These are phyloP conservation scores for Hexactinellida sp. DNA, from an alignment of 37 sponge, comb jelly and placozoan genomes.

Conservation along the genomic window DNA sequence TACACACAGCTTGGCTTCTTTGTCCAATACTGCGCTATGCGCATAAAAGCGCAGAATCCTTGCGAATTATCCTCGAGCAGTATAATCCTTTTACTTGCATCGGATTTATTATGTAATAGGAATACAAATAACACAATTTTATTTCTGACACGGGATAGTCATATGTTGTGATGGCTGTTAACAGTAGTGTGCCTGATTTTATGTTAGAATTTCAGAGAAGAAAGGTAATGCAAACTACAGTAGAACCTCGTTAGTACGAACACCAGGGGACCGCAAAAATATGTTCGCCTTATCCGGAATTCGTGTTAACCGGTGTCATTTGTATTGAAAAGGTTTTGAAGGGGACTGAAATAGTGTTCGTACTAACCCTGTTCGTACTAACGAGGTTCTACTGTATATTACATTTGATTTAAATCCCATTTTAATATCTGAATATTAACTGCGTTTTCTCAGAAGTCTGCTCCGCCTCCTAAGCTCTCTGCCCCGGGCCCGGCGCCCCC, in stretches of 20 bases:
- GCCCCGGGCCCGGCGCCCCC: neutral
- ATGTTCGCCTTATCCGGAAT: too few relatives aligned
- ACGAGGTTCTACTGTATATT: too few relatives aligned
- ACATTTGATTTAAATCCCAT: too few relatives aligned
- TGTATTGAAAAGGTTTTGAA: too few relatives aligned
- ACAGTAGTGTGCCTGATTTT: neutral
- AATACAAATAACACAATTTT: too few relatives aligned
- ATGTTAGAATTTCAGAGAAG: neutral
- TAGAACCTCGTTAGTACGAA: too few relatives aligned
- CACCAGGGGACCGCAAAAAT: too few relatives aligned
- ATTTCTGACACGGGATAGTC: neutral
- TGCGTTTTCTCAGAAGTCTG: neutral
- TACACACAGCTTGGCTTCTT: neutral
- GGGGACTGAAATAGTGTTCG: too few relatives aligned
- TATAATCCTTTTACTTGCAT: neutral
- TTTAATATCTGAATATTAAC: too few relatives aligned
- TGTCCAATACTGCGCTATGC: neutral
- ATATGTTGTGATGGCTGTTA: neutral
- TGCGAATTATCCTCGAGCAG: neutral
- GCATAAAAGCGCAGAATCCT: neutral
- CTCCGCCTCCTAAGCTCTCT: neutral
- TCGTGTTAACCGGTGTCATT: too few relatives aligned
- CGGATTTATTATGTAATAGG: neutral
- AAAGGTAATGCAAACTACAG: too few relatives aligned
- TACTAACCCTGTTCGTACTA: too few relatives aligned